These are phyloP conservation scores for Leucosticte australis DNA, from an alignment of 2,113 vertebrate species.

Conservation along the genomic window DNA sequence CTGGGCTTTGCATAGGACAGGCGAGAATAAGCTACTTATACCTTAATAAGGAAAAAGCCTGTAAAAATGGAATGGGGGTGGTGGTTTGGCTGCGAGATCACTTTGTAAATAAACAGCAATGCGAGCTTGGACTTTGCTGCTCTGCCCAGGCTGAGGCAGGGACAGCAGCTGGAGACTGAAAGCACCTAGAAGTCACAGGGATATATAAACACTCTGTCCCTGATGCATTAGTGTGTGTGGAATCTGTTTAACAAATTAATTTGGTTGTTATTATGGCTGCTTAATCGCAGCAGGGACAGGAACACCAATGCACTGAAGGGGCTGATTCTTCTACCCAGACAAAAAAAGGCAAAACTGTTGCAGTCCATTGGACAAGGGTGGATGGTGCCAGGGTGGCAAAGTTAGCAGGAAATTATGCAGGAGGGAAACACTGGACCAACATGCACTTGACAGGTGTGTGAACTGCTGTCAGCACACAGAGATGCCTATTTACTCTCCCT, in stretches of 20 bases:
- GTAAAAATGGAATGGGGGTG: constrained; percentile 8
- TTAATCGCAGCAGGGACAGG: background rate
- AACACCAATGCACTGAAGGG: background rate
- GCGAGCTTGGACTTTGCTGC: background rate
- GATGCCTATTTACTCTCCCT: background rate
- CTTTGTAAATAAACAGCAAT: constrained; percentile 19
- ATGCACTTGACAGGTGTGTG: rapidly evolving
- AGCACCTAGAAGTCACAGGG: background rate
- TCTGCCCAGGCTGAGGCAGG: background rate
- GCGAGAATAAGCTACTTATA: constrained; percentile 67
- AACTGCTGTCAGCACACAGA: background rate
- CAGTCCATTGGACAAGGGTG: background rate
- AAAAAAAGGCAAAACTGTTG: background rate
- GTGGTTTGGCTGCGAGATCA: background rate
- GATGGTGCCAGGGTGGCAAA: background rate
- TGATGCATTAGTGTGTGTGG: background rate
- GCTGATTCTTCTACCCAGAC: background rate
- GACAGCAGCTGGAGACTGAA: background rate
- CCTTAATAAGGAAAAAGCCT: constrained; percentile 65
- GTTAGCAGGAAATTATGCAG: background rate
- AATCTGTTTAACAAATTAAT: background rate
- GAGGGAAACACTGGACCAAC: background rate
- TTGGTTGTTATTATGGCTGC: background rate
- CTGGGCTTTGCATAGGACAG: constrained; percentile 51
- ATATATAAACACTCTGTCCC: background rate